Conservation (phyloP, 2,888 invertebrate genomes). For the Clistopyga incitator region DNA sequence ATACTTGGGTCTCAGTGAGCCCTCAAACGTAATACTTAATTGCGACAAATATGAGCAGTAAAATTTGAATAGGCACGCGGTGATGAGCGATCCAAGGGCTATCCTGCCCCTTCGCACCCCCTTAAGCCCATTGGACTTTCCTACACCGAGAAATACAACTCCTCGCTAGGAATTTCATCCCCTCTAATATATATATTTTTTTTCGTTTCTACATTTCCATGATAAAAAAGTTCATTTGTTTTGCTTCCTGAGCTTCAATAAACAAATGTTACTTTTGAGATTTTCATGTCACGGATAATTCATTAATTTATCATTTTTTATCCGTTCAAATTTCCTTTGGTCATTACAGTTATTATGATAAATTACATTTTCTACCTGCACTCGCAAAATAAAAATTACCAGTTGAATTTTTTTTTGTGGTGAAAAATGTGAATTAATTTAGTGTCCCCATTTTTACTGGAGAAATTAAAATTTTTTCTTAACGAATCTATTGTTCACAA, state of each 20-base stretch:
- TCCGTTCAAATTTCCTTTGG: no score
- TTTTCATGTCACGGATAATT: no score
- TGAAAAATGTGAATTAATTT: no score
- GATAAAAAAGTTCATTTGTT: background rate
- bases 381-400: no score
- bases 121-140: background rate
- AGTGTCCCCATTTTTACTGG: no score
- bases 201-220: background rate
- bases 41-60: slow-evolving; percentile 82
- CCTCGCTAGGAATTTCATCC: background rate
- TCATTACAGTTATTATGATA: no score
- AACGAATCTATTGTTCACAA: no score
- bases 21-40: slow-evolving; percentile 81
- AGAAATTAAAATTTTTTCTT: background rate
- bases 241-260: no score
- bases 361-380: no score
- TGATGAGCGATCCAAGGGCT: slow-evolving; percentile 70
- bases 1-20: slow-evolving; percentile 77
- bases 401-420: no score
- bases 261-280: no score
- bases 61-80: slow-evolving; percentile 83
- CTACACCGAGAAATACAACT: background rate
- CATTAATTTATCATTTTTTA: no score
- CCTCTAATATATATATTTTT: background rate
- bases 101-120: background rate